Conservation (phyloP, 2,797 vertebrate species). For the Coilia nasus region DNA sequence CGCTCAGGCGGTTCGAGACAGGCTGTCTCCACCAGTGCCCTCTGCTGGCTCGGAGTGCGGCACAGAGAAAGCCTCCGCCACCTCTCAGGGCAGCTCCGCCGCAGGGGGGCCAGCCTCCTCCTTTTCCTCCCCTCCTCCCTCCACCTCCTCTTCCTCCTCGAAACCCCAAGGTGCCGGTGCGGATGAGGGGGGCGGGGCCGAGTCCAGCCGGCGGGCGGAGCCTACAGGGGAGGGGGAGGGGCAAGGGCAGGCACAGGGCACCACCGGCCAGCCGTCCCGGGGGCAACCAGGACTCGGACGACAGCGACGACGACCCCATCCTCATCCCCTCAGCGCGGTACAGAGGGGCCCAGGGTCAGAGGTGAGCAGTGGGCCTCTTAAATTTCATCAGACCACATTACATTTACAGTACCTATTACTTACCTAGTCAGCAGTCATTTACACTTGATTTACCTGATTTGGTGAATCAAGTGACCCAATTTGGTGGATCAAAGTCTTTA, state of each 20-base stretch:
- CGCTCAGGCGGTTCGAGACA: background rate
- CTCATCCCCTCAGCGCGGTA: slow-evolving; percentile 90
- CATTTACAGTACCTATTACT: background rate
- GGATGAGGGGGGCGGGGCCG: slow-evolving; percentile 55
- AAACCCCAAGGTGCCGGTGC: slow-evolving; percentile 55
- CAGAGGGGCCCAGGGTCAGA: slow-evolving; percentile 88
- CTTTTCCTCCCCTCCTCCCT: slow-evolving; percentile 39
- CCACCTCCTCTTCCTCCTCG: slow-evolving; percentile 33
- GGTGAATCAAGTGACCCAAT: no score
- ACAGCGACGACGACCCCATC: slow-evolving; percentile 95
- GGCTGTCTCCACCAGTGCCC: background rate
- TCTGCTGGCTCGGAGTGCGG: background rate
- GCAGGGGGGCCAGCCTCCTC: slow-evolving; percentile 36
- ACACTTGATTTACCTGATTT: background rate
- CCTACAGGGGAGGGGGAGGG: slow-evolving; percentile 57
- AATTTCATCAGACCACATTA: background rate
- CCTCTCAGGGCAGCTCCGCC: slow-evolving; percentile 32
- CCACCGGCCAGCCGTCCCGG: slow-evolving; percentile 68
- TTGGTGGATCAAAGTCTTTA: background rate
- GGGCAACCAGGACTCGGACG: slow-evolving; percentile 88
- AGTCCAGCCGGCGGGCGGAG: slow-evolving; percentile 71
- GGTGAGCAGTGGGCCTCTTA: slow-evolving; percentile 85
- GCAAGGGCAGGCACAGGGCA: slow-evolving; percentile 41
- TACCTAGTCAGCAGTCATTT: background rate
- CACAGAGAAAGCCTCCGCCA: slow-evolving; percentile 50